Percentiles rank a stretch among this genome's conserved stretches.
Evolutionary conservation across 2,113 vertebrate genomes (phyloP).

Genomic region (Leptosomus discolor): DNA sequence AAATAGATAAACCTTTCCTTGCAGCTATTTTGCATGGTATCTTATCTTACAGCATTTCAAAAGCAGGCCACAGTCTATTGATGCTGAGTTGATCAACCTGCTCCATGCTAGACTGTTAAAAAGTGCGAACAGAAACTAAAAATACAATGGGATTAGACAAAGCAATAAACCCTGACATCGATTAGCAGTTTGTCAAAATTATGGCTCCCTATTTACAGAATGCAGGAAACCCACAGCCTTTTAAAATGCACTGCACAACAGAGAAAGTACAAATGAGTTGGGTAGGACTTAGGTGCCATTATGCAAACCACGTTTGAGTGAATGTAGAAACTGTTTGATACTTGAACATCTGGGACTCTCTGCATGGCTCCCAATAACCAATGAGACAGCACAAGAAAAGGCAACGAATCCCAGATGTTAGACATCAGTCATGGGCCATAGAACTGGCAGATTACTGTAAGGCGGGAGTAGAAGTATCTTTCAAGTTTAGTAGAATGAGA

Average conservation of each 20-base stretch:
- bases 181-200: not conserved
- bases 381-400: not conserved
- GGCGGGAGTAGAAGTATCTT: not conserved
- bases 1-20: not conserved
- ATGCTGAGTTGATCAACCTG: not conserved
- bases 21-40: not conserved
- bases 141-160: not conserved
- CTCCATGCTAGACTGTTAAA: not conserved
- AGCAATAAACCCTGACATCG: not conserved
- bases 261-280: not conserved
- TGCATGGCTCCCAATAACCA: slow-evolving; percentile 7
- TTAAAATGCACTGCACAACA: not conserved
- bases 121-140: not conserved
- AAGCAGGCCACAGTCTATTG: not conserved
- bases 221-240: not conserved
- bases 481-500: not conserved
- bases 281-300: not conserved
- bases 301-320: not conserved
- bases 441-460: not conserved
- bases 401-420: not conserved
- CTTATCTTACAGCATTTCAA: not conserved
- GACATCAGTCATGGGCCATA: not conserved
- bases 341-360: slow-evolving; percentile 6
- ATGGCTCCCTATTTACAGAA: not conserved
- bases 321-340: not conserved